Base-by-base conservation (phyloP, 1,140 invertebrate genomes). In the Hyposmocoma kahamanoa region DNA sequence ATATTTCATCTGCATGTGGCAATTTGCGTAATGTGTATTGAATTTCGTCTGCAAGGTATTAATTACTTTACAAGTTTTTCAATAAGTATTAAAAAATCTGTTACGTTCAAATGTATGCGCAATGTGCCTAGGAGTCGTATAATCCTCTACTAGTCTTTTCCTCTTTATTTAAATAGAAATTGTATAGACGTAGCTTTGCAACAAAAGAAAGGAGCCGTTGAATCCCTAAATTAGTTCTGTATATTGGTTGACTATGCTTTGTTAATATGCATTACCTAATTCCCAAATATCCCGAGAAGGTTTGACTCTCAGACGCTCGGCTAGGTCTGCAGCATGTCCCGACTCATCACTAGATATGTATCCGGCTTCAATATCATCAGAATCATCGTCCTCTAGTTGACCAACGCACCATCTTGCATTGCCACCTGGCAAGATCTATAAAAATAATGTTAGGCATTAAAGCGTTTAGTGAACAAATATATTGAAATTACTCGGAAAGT, bases 271-370 rank as follows among this genome's bases (percentile, higher is more conserved):
- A 20, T 5, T 67, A 80, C 82, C 84, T 48, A 84, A 56, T 49
- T 87, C 76, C 88, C 89, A 90, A 50, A 89, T 89, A 57, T 89
- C 87, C 46, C 77, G 77, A 10, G 84, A 75, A 18, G 83, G 78
- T 47, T 82, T 86, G 0, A 80, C 67, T 42, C 84, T 67, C 18
- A 78, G 53, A 9, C 82, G 63, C 42, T 83, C 79, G 10, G 81
- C 87, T 15, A 83, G 72, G 47, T 88, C 87, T 22, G 65, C 79
- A 10, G 83, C 87, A 4, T 87, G 85, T 0, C 71, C 87, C 0
- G 83, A 83, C 42, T 88, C 87, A 46, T 90, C 89, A 50, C 88
- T 89, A 28, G 88, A 89, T 42, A 90, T 89, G 62, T 88, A 88
- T 3, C 71, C 79, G 1, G 64, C 70, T 22, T 80, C 83, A 6